Percentiles rank a stretch among this genome's conserved stretches.
Evolutionary conservation across 2,797 vertebrate species (phyloP).

Genomic region (Chanos chanos): DNA sequence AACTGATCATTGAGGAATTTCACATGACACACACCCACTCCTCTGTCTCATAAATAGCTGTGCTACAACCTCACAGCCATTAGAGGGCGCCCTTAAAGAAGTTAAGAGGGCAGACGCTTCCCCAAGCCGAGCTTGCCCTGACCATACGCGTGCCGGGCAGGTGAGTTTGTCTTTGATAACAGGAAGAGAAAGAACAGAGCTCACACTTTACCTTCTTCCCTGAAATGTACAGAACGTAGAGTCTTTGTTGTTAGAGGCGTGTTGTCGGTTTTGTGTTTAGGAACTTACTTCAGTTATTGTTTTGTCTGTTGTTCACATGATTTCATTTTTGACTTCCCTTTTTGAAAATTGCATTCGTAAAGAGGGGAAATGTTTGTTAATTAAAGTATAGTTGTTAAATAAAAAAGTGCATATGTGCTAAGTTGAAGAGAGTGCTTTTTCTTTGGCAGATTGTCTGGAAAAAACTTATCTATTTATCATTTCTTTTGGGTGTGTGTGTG

Average conservation of each 20-base stretch:
- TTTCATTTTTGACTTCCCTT: not conserved
- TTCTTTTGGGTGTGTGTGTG: not conserved
- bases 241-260: too few species aligned
- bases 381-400: too few species aligned
- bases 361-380: too few species aligned
- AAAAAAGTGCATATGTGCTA: not conserved
- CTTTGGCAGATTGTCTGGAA: too few species aligned
- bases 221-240: too few species aligned
- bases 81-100: slow-evolving; percentile 9
- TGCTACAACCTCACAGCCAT: slow-evolving; percentile 3
- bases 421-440: not conserved
- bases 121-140: slow-evolving; percentile 49
- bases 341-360: too few species aligned
- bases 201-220: too few species aligned
- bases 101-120: slow-evolving; percentile 17
- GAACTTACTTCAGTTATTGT: not conserved
- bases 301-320: not conserved
- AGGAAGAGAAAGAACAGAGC: not conserved
- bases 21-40: too few species aligned
- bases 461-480: too few species aligned
- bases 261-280: too few species aligned
- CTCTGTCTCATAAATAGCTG: slow-evolving; percentile 30
- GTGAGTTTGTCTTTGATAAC: slow-evolving; percentile 47
- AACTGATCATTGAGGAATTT: too few species aligned
- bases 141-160: slow-evolving; percentile 76